Conservation (phyloP, 2,888 invertebrate species). For the Hydrotaea cyrtoneurina region DNA sequence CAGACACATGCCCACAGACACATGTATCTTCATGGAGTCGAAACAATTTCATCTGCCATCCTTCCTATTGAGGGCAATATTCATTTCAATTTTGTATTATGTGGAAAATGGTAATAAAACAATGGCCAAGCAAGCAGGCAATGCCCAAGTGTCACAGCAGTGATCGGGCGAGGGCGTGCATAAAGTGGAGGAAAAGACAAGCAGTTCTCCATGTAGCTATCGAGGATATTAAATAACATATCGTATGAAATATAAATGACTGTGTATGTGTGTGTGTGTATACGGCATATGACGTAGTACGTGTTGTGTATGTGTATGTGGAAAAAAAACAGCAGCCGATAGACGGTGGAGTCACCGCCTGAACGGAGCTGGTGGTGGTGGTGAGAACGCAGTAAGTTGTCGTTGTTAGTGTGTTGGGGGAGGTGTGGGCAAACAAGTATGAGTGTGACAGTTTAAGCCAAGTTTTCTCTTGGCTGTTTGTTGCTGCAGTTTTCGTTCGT, state of each 20-base stretch:
- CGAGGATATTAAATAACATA: neutral
- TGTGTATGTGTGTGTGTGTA: neutral
- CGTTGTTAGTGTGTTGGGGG: neutral
- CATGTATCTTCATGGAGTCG: no score
- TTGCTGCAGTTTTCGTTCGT: conserved; percentile 27
- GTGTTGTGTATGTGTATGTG: neutral
- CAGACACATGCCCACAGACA: no score
- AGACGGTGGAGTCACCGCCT: neutral
- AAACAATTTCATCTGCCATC: neutral
- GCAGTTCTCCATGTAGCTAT: no score
- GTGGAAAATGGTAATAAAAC: neutral
- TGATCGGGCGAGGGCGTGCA: neutral
- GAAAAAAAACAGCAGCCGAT: neutral
- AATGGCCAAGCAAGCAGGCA: neutral
- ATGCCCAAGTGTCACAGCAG: neutral
- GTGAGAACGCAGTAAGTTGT: neutral
- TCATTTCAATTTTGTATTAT: neutral
- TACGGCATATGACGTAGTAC: neutral
- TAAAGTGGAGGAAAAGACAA: neutral
- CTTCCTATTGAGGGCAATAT: neutral
- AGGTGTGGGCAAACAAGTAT: neutral
- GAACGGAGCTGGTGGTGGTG: neutral
- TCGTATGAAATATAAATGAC: neutral
- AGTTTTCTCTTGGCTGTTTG: conserved; percentile 28
- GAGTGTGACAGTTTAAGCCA: conserved; percentile 62